Evolutionary conservation across 2,888 invertebrate species (phyloP).

Genomic region (Caenorhabditis panamensis): DNA sequence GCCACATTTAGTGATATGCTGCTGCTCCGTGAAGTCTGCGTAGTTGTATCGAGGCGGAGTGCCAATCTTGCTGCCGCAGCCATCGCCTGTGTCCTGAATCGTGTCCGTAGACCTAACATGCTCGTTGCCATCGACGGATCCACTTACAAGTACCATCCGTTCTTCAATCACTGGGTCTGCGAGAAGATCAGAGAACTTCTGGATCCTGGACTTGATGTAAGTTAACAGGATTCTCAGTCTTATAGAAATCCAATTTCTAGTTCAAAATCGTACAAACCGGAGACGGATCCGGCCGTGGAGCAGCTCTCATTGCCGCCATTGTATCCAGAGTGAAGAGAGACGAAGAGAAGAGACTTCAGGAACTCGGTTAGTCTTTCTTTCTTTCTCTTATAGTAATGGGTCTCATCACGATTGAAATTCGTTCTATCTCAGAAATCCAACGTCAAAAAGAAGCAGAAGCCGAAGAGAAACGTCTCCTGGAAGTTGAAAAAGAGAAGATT

Average conservation of each 20-base stretch:
- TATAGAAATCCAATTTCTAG: no score
- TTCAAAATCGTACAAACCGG: slow-evolving; percentile 89
- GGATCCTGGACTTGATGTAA: slow-evolving; percentile 83
- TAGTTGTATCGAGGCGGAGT: slow-evolving; percentile 92
- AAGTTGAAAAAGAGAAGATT: slow-evolving; percentile 50
- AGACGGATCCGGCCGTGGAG: slow-evolving; percentile 95
- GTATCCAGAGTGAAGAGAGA: slow-evolving; percentile 69
- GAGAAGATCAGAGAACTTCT: slow-evolving; percentile 86
- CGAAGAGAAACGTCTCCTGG: slow-evolving; percentile 43
- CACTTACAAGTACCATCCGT: slow-evolving; percentile 95
- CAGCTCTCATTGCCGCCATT: slow-evolving; percentile 94
- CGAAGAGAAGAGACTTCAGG: slow-evolving; percentile 56
- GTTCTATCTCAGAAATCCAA: slow-evolving; percentile 31
- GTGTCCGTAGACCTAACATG: slow-evolving; percentile 88
- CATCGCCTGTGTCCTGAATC: slow-evolving; percentile 89
- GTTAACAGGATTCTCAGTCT: no score
- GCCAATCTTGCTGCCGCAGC: slow-evolving; percentile 92
- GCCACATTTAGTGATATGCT: slow-evolving; percentile 85
- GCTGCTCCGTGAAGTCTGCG: slow-evolving; percentile 88
- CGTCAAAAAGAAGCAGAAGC: slow-evolving; percentile 44
- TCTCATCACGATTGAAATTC: neutral
- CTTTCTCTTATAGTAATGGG: no score
- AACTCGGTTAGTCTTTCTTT: slow-evolving; percentile 43
- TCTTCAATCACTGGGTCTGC: slow-evolving; percentile 94
- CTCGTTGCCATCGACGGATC: slow-evolving; percentile 96